Evolutionary conservation across 2,888 invertebrate species (phyloP), one percentile per base, ranked within the genome.

Genomic region (Lordiphosa fenestrarum): DNA sequence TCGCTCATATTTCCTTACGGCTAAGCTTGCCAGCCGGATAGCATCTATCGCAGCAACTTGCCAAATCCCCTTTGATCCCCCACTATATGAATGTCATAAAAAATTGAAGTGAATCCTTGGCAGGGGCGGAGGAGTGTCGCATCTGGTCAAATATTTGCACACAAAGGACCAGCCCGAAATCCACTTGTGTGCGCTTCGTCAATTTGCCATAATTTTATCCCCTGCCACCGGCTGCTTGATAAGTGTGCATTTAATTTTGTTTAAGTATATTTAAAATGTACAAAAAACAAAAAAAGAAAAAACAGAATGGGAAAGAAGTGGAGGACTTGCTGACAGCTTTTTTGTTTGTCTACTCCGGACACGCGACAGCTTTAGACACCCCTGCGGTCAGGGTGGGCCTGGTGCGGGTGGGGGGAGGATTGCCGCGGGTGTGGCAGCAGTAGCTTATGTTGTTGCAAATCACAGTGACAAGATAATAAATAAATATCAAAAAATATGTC

Each of bases 401-500:
- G 12, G 13, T 2, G 3, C 9, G 15, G 12, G 19, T 1, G 5
- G n/a, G 4, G 37, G 39, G 6, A 7, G 10, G n/a, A 6, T 15
- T 15, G 49, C 10, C 6, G 41, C 10, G 78, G 77, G 72, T 69
- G 66, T 59, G 75, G 65, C 71, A n/a, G n/a, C n/a, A 37, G 53
- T 63, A 69, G 84, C 71, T 81, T 73, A 71, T 73, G 81, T 72
- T 66, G 58, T 69, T 61, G 64, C 66, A 69, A 82, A 81, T 78
- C 81, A 63, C 70, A 74, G 72, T 81, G 87, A 85, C 86, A 86
- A 78, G 84, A 87, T 87, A 87, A 88, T 87, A 87, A 87, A 87
- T 87, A 84, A 83, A 86, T 85, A 86, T 86, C 80, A 86, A 87
- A 86, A 87, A 87, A 87, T 87, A 78, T 87, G 87, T 87, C 86